Base-by-base conservation (phyloP, 2,113 vertebrate species). In the Haemorhous mexicanus region DNA sequence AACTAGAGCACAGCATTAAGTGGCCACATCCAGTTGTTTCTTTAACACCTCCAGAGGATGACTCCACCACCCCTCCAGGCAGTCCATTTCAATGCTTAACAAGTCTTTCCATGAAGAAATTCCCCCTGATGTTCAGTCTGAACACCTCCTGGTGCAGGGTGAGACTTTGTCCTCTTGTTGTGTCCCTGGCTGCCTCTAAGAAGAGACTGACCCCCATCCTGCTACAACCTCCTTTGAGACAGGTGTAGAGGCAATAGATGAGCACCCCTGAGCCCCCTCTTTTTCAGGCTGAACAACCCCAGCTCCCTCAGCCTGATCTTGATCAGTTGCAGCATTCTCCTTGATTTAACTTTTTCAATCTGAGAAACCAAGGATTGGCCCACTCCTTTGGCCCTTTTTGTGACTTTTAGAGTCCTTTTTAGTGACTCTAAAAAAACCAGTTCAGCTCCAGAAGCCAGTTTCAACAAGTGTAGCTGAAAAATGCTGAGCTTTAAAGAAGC, bases 1-100 rank as follows among this genome's bases (percentile, higher is more conserved):
- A 49, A 21, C 8, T 14, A 49, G n/a, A 58, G 24, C 13, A 13
- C 30, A 33, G n/a, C 59, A 47, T 12, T n/a, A 39, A 64, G 15
- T 28, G 18, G 41, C 15, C n/a, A n/a, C 30, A 4, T n/a, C 16
- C 16, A n/a, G 16, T 11, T 1, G 0, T n/a, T 74, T 56, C 61
- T 41, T 85, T 39, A 41, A 30, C 19, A 49, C 16, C 19, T 41
- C 19, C 35, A 24, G 30, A n/a, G 5, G 16, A 28, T 49, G 35
- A 30, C 8, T 49, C 20, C 24, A 49, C 5, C 30, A 7, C 30
- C 13, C 49, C 19, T 15, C 35, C 24, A 43, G 28, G 13, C 43
- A 75, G 23, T 6, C n/a, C 24, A 26, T 75, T 35, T 24, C 16
- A 49, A 58, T 3, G 13, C 43, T n/a, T 56, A 49, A n/a, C 20